Evolutionary conservation across 2,113 vertebrate species (phyloP).

Genomic region (Pagrus major): DNA sequence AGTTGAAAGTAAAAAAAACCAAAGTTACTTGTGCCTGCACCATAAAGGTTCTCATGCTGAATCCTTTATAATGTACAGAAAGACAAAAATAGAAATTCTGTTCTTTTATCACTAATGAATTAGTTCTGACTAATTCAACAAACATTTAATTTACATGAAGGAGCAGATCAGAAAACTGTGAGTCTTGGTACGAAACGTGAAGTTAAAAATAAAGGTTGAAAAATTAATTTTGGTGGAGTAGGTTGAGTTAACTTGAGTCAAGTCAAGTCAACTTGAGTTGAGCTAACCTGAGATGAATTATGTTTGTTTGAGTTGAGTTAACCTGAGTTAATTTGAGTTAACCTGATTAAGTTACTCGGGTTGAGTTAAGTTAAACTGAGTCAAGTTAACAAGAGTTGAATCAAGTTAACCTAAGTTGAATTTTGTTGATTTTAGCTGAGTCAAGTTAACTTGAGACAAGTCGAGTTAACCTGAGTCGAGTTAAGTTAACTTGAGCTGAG

Average conservation of each 20-base stretch:
- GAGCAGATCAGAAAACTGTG: not conserved
- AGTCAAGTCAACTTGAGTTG: not conserved
- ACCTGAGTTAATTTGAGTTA: not conserved
- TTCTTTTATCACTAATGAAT: too few species aligned
- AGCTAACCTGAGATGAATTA: not conserved
- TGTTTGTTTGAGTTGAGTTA: not conserved
- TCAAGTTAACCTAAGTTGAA: not conserved
- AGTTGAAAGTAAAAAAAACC: not conserved
- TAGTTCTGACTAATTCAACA: not conserved
- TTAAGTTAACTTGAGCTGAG: not conserved
- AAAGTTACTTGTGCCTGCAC: too few species aligned
- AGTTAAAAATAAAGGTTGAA: too few species aligned
- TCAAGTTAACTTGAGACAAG: not conserved
- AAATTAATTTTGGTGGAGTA: too few species aligned
- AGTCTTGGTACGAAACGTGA: not conserved
- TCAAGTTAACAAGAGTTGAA: too few species aligned
- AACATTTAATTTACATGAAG: not conserved
- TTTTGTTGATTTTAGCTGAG: not conserved
- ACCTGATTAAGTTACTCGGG: not conserved
- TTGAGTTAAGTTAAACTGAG: too few species aligned
- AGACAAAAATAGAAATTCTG: too few species aligned
- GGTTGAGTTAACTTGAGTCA: not conserved
- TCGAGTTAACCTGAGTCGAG: not conserved
- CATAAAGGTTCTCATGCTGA: too few species aligned
- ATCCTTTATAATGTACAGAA: too few species aligned